Base-by-base conservation (phyloP, 2,113 vertebrate species). In the Phalacrocorax brasilianus region DNA sequence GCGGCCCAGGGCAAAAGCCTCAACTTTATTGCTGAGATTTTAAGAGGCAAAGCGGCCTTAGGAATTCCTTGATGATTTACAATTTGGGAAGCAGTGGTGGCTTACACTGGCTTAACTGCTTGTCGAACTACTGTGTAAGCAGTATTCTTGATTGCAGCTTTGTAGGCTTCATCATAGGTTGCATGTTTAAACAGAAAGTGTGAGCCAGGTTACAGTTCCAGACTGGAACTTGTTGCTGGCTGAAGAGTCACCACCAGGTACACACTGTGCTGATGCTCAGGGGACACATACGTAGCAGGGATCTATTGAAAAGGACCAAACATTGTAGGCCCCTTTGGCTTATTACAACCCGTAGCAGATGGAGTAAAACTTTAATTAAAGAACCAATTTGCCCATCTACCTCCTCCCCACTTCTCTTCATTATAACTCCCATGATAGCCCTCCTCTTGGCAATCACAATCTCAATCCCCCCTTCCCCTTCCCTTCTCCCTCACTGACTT, bases 61-160 rank as follows among this genome's bases (percentile, higher is more conserved):
- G 53, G 53, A 89, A 73, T 94, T 70, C 40, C 49, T 73, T 49
- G 35, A 40, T 79, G 90, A 93, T 95, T 95, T 97, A 85, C 84
- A 75, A 6, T 95, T 92, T 95, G 91, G 88, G 49, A 79, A 72
- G 45, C 67, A 73, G 67, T 2, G 3, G 67, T 83, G 67, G 75
- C 82, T 95, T 91, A 33, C 58, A 5, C 49, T 94, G 85, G 71
- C 59, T 83, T 65, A 83, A 75, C 72, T 61, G 40, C 85, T 68
- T 68, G 53, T 90, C 0, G 0, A 93, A 93, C 82, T 94, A 91
- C 95, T 91, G 84, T 53, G 79, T 90, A 94, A 96, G 95, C 92
- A 95, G 12, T 85, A 89, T 85, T 74, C 40, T 52, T 82, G 94
- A 91, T 89, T 96, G 85, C 88, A 91, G 91, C 83, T 93, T 93